phyloP scores from a whole-genome alignment of 2,888 invertebrate genomes.

The Brenthis hecate region DNA sequence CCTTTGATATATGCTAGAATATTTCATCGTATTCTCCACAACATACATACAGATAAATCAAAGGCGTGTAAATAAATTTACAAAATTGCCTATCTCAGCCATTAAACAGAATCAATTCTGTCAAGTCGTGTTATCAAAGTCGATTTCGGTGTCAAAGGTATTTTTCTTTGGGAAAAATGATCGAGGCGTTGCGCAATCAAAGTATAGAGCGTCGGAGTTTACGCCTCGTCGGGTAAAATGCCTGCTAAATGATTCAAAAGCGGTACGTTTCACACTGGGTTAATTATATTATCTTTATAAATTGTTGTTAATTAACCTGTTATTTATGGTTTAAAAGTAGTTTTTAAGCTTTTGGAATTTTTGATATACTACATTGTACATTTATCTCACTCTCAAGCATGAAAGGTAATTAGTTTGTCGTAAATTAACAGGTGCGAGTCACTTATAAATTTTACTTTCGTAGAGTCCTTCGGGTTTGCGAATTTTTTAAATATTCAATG shows the following conservation, averaged over 20 bases:
- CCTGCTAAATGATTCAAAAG: constrained; percentile 30
- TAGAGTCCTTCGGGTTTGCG: too few relatives aligned
- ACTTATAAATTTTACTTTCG: not conserved
- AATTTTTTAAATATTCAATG: not conserved
- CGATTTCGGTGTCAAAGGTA: constrained; percentile 37
- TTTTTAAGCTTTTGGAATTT: too few relatives aligned
- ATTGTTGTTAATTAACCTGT: constrained; percentile 7
- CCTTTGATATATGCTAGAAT: not conserved
- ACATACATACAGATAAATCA: constrained; percentile 16
- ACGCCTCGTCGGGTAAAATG: constrained; percentile 32
- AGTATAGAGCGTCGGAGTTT: constrained; percentile 27
- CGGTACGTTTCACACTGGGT: constrained; percentile 13
- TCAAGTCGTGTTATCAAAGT: constrained; percentile 30
- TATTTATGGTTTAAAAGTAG: not conserved
- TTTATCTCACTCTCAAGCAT: too few relatives aligned
- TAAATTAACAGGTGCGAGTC: too few relatives aligned
- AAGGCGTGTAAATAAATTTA: constrained; percentile 32
- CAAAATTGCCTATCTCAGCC: constrained; percentile 37
- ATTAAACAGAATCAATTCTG: constrained; percentile 35
- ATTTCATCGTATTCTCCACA: not conserved
- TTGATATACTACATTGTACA: too few relatives aligned
- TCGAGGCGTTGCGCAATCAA: constrained; percentile 29
- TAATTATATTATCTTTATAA: not conserved
- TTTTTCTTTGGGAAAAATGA: constrained; percentile 40
- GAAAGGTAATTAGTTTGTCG: too few relatives aligned